These are phyloP conservation scores for Eupeodes latifasciatus DNA, from an alignment of 2,888 invertebrate genomes.

Conservation along the genomic window DNA sequence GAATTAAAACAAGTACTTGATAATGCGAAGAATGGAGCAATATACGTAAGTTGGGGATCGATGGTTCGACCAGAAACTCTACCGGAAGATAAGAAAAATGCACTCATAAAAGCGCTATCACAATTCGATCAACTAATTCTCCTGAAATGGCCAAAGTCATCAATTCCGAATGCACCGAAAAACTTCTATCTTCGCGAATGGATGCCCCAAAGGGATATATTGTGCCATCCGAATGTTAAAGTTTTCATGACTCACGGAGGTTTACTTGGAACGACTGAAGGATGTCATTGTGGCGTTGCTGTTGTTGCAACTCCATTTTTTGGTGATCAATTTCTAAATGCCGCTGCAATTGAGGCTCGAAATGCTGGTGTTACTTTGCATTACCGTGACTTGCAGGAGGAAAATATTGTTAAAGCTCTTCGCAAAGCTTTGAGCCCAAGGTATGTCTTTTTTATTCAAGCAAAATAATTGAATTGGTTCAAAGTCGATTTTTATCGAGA, in stretches of 20 bases:
- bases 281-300: constrained; percentile 87
- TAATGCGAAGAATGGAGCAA: constrained; percentile 86
- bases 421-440: constrained; percentile 81
- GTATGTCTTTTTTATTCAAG: background rate
- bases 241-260: constrained; percentile 90
- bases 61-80: constrained; percentile 87
- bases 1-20: constrained; percentile 84
- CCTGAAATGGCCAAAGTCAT: constrained; percentile 88
- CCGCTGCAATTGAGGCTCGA: constrained; percentile 84
- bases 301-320: constrained; percentile 88
- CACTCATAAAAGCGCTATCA: constrained; percentile 85
- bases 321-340: constrained; percentile 87
- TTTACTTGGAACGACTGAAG: constrained; percentile 88
- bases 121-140: constrained; percentile 86
- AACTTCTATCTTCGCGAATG: constrained; percentile 88
- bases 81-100: constrained; percentile 85
- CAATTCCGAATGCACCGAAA: constrained; percentile 85
- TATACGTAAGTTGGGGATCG: constrained; percentile 89
- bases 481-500: background rate
- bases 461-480: no score
- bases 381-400: constrained; percentile 84
- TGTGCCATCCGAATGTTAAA: constrained; percentile 88
- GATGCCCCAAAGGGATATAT: constrained; percentile 89
- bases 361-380: constrained; percentile 85
- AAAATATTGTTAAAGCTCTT: constrained; percentile 85